Conservation (phyloP, 1,140 invertebrate species). For the Adoxophyes honmai region DNA sequence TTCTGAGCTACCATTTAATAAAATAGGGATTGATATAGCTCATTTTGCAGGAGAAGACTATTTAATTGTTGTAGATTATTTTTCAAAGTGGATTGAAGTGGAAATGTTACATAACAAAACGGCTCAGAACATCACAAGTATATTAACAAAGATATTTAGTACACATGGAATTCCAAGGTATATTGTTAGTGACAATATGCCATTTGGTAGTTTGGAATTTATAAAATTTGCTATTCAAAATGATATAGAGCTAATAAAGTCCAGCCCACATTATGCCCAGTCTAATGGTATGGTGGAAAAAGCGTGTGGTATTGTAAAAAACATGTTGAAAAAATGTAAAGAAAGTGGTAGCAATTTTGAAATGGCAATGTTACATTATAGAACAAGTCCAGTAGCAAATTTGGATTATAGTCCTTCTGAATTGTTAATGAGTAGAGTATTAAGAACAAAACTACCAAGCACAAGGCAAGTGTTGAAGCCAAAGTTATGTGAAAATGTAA, state of each 20-base stretch:
- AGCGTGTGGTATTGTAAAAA: not conserved
- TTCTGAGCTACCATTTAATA: not conserved
- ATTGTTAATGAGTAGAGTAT: not conserved
- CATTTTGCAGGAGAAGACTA: not conserved
- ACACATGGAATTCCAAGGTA: not conserved
- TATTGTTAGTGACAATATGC: not conserved
- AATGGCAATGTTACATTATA: not conserved
- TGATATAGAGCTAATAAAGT: not conserved
- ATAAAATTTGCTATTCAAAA: not conserved
- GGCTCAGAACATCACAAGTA: not conserved
- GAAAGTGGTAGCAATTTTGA: not conserved
- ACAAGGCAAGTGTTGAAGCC: not conserved
- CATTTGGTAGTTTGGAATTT: conserved; percentile 1
- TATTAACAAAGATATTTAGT: not conserved
- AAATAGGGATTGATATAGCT: conserved; percentile 6
- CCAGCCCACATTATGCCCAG: not conserved
- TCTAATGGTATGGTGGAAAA: not conserved
- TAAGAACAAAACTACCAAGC: not conserved
- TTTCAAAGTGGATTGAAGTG: conserved; percentile 9
- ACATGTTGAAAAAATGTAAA: not conserved
- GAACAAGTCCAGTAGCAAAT: not conserved
- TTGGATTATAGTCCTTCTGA: not conserved
- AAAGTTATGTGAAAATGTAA: not conserved
- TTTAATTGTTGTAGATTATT: conserved; percentile 7
- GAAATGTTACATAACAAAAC: not conserved